These are phyloP conservation scores for Lepilemur ruficaudatus DNA, from an alignment of 2,797 vertebrate species.

Conservation along the genomic window DNA sequence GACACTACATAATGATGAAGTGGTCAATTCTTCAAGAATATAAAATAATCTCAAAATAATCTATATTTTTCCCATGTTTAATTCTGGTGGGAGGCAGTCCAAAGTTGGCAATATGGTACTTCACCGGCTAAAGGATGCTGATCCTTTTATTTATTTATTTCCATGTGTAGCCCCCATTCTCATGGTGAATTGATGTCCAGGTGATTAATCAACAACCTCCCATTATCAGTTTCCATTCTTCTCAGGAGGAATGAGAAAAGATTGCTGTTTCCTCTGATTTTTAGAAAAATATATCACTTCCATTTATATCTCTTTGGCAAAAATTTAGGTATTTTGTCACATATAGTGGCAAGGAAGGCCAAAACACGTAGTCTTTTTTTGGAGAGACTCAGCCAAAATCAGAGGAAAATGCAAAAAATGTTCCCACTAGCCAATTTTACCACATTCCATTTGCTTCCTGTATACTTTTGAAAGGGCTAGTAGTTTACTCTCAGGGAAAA, in stretches of 20 bases:
- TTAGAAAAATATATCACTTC: not conserved
- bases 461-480: not conserved
- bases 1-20: not conserved
- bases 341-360: not conserved
- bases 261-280: not conserved
- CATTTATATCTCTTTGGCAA: not conserved
- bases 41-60: not conserved
- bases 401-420: not conserved
- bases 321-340: not conserved
- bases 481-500: not conserved
- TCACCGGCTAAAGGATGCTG: not conserved
- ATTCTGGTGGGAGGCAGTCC: not conserved
- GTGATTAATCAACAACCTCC: not conserved
- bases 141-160: not conserved
- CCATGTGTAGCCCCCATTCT: too few species aligned
- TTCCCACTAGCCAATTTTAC: not conserved
- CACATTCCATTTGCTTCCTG: not conserved
- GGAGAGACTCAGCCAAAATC: not conserved
- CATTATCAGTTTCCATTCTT: not conserved
- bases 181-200: not conserved
- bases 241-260: not conserved
- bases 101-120: too few species aligned
- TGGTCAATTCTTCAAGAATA: not conserved
- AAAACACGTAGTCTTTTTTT: not conserved
- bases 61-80: not conserved